Percentiles rank a stretch among this genome's conserved stretches.
Evolutionary conservation across 2,797 vertebrate genomes (phyloP).

Genomic region (Rhinoraja longicauda): DNA sequence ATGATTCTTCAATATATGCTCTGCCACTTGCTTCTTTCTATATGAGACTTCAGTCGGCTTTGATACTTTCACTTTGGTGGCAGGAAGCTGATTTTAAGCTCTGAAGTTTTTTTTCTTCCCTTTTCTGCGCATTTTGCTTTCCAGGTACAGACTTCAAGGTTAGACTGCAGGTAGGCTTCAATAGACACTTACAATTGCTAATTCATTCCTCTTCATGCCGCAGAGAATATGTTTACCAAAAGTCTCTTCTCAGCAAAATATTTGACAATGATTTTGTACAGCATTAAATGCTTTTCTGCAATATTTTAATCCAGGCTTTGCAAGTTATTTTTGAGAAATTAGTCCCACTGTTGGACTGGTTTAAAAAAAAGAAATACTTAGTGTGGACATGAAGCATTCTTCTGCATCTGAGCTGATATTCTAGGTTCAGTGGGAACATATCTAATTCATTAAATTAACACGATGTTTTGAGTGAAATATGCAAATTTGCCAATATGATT

Average conservation of each 20-base stretch:
- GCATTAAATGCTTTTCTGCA: not conserved
- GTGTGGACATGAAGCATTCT: not conserved
- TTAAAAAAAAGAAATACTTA: not conserved
- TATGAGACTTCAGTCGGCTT: slow-evolving; percentile 20
- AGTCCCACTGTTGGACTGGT: not conserved
- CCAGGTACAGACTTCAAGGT: not conserved
- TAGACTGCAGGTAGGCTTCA: not conserved
- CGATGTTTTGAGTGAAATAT: not conserved
- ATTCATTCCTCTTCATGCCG: not conserved
- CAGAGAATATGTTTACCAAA: not conserved
- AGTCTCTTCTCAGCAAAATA: not conserved
- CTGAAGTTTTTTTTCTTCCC: not conserved
- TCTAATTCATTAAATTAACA: not conserved
- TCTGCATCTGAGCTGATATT: not conserved
- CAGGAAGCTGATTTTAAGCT: slow-evolving; percentile 15
- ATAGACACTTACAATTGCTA: not conserved
- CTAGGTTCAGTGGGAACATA: not conserved
- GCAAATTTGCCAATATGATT: not conserved
- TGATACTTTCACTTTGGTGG: slow-evolving; percentile 8
- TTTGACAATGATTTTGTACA: not conserved
- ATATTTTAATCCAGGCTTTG: not conserved
- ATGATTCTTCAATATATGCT: slow-evolving; percentile 30
- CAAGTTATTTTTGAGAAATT: not conserved
- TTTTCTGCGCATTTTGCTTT: not conserved
- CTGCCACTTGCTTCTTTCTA: not conserved